Percentiles rank a stretch among this genome's conserved stretches.
phyloP scores from a whole-genome alignment of 1,140 invertebrate species.

The Apolygus lucorum region DNA sequence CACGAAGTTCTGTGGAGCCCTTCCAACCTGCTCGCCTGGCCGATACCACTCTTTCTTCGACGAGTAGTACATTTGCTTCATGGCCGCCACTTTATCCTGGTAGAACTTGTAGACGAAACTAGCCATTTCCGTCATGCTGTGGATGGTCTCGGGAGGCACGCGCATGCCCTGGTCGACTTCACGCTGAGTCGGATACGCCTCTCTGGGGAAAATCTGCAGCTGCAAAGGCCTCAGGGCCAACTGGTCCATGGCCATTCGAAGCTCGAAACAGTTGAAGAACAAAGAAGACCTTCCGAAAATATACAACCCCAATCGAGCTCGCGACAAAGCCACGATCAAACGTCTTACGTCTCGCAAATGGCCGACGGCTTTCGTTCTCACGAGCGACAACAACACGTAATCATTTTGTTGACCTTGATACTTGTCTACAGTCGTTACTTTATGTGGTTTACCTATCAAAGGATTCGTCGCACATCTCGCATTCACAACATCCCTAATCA shows the following conservation, averaged over 20 bases:
- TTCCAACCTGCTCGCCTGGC: constrained; percentile 26
- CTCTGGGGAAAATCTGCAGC: constrained; percentile 65
- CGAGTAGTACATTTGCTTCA: constrained; percentile 49
- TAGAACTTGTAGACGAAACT: constrained; percentile 88
- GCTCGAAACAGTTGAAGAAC: constrained; percentile 94
- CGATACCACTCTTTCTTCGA: constrained; percentile 32
- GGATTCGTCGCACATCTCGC: constrained; percentile 91
- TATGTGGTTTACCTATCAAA: constrained; percentile 89
- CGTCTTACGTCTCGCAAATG: constrained; percentile 93
- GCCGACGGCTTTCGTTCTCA: constrained; percentile 91
- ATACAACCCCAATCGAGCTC: constrained; percentile 94
- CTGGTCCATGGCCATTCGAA: constrained; percentile 85
- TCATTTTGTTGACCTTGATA: constrained; percentile 99
- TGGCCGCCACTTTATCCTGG: constrained; percentile 58
- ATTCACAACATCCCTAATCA: constrained; percentile 92
- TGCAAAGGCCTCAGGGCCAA: constrained; percentile 59
- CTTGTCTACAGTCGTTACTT: constrained; percentile 93
- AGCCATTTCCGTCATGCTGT: constrained; percentile 88
- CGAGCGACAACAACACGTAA: constrained; percentile 91
- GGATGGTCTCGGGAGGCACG: constrained; percentile 47
- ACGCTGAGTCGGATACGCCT: constrained; percentile 65
- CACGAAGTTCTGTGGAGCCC: constrained; percentile 18
- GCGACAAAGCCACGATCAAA: constrained; percentile 94
- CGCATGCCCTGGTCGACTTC: constrained; percentile 38
- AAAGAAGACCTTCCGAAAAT: constrained; percentile 86